Conservation (phyloP, 2,797 vertebrate species). For the Antennarius maculatus region DNA sequence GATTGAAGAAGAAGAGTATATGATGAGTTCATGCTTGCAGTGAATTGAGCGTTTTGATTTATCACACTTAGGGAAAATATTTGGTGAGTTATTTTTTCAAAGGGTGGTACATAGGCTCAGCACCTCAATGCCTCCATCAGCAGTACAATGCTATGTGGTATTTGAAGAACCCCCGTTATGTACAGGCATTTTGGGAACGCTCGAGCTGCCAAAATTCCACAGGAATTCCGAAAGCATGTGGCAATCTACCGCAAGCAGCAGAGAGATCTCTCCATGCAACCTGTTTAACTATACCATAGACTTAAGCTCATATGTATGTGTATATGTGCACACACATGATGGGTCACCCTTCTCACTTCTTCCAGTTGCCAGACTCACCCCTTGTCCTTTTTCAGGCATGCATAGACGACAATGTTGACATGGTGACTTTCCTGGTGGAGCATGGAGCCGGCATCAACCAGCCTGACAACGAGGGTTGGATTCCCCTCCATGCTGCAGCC, state of each 20-base stretch:
- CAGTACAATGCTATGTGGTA: slow-evolving; percentile 51
- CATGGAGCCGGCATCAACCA: slow-evolving; percentile 98
- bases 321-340: background rate
- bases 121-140: slow-evolving; percentile 17
- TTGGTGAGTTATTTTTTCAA: background rate
- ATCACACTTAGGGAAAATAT: slow-evolving; percentile 8
- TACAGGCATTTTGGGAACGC: slow-evolving; percentile 56
- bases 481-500: slow-evolving; percentile 96
- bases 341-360: background rate
- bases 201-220: slow-evolving; percentile 60
- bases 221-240: slow-evolving; percentile 41
- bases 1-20: slow-evolving; percentile 1
- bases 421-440: slow-evolving; percentile 99
- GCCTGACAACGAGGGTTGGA: slow-evolving; percentile 99
- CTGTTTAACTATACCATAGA: slow-evolving; percentile 27
- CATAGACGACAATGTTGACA: slow-evolving; percentile 99
- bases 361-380: slow-evolving; percentile 15
- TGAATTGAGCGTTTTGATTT: slow-evolving; percentile 19
- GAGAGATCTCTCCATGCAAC: slow-evolving; percentile 24
- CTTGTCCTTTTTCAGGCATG: slow-evolving; percentile 85
- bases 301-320: slow-evolving; percentile 4
- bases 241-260: slow-evolving; percentile 29
- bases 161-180: slow-evolving; percentile 63
- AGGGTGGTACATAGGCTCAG: slow-evolving; percentile 9
- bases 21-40: background rate